These are phyloP conservation scores for Nezara viridula DNA, from an alignment of 2,888 invertebrate species.

Conservation along the genomic window DNA sequence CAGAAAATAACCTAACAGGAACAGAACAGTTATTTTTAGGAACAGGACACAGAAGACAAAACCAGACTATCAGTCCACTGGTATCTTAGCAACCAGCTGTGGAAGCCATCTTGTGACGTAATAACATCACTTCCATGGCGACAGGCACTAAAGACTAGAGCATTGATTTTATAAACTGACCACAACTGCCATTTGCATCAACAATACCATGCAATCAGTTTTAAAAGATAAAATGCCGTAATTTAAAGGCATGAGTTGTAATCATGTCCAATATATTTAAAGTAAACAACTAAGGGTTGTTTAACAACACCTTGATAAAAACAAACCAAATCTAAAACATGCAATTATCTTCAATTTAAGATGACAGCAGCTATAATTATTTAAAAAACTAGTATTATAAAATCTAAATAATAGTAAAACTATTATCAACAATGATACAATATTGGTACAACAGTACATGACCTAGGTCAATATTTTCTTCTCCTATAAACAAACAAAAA, in stretches of 20 bases:
- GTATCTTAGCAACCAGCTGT: conserved; percentile 56
- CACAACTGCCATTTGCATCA: conserved; percentile 56
- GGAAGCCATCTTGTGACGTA: conserved; percentile 59
- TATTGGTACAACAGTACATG: background rate
- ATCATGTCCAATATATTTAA: background rate
- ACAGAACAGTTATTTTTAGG: conserved; percentile 13
- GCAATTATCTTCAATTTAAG: background rate
- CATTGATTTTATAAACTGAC: conserved; percentile 58
- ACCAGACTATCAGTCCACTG: background rate
- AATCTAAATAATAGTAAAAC: background rate
- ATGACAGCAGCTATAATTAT: background rate
- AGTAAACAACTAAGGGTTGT: background rate
- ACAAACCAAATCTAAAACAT: background rate
- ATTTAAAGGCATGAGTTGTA: background rate
- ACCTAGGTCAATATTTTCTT: conserved; percentile 30
- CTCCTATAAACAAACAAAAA: background rate
- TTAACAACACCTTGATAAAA: background rate
- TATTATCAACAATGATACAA: background rate
- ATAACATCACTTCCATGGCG: conserved; percentile 53
- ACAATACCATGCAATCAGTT: background rate
- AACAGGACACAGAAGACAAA: background rate
- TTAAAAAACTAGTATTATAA: background rate
- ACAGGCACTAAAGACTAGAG: conserved; percentile 56
- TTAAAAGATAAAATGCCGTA: background rate
- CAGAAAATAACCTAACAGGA: background rate